Percentiles rank a stretch among this genome's conserved stretches.
Evolutionary conservation across 2,113 vertebrate genomes (phyloP).

Genomic region (Archilochus colubris): DNA sequence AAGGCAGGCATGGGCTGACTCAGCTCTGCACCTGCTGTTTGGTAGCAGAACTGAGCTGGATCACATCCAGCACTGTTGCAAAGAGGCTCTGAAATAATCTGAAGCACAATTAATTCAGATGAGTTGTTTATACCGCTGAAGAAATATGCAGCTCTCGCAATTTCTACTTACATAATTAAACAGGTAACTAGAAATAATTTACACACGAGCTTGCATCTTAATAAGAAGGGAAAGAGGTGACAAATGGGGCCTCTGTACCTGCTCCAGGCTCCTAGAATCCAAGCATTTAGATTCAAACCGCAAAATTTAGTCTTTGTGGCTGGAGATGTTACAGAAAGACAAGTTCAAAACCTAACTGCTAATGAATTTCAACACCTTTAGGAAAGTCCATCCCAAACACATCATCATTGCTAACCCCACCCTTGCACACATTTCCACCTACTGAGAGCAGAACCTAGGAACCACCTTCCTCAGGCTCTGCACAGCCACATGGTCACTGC

Average conservation of each 20-base stretch:
- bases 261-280: neutral
- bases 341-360: neutral
- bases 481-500: rapidly evolving
- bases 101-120: neutral
- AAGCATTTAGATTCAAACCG: neutral
- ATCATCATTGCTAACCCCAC: neutral
- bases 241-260: neutral
- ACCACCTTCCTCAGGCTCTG: rapidly evolving
- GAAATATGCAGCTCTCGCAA: neutral
- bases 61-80: rapidly evolving
- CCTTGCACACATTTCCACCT: rapidly evolving
- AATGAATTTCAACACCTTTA: neutral
- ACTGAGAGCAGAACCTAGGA: neutral
- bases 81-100: neutral
- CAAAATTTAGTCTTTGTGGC: neutral
- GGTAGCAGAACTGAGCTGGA: neutral
- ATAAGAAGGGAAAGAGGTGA: neutral
- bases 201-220: neutral
- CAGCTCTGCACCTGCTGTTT: neutral
- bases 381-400: neutral
- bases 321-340: neutral
- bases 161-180: neutral
- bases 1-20: rapidly evolving
- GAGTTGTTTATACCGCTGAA: neutral
- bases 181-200: neutral